Evolutionary conservation across 2,888 invertebrate species (phyloP), one percentile per base, ranked within the genome.

Genomic region (Gymnocheta viridis): DNA sequence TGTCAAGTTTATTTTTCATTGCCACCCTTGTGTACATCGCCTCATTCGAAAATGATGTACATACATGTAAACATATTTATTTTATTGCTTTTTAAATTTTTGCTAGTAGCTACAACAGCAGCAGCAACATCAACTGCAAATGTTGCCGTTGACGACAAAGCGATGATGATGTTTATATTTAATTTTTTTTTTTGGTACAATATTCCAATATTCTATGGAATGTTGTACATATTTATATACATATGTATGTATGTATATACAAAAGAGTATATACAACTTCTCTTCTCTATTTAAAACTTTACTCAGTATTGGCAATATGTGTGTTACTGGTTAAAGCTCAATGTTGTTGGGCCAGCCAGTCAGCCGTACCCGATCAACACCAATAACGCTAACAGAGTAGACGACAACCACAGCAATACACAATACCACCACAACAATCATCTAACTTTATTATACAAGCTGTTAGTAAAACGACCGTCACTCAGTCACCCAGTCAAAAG

Each of bases 261-360:
- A 44, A 47, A 35, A 32, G 51, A 35, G 74, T 66, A 44, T 10
- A 66, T 67, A 60, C n/a, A 56, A 79, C 32, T 49, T 54, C 64
- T 70, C 70, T 64, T 72, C 66, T 80, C 72, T 73, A 66, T 72
- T 58, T 49, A 69, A 5, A 49, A 80, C 38, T 66, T 66, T 72
- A 70, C 60, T 70, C 62, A 51, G 56, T 56, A 32, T 29, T 62
- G 38, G 27, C 60, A 69, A 38, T 38, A 54, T 73, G 70, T 73
- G 70, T 66, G 67, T 67, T 73, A 69, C 74, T 85, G 78, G 82
- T 76, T 85, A 85, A 85, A 79, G 70, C 74, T 79, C 74, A 81
- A 77, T 85, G 79, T 62, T 84, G 81, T 82, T 64, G 60, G 85
- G 82, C 82, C 82, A 78, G 64, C 22, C 74, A 73, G 35, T 38